Evolutionary conservation across 2,888 invertebrate genomes (phyloP), one percentile per base, ranked within the genome.

Genomic region (Pegoplata infirma): DNA sequence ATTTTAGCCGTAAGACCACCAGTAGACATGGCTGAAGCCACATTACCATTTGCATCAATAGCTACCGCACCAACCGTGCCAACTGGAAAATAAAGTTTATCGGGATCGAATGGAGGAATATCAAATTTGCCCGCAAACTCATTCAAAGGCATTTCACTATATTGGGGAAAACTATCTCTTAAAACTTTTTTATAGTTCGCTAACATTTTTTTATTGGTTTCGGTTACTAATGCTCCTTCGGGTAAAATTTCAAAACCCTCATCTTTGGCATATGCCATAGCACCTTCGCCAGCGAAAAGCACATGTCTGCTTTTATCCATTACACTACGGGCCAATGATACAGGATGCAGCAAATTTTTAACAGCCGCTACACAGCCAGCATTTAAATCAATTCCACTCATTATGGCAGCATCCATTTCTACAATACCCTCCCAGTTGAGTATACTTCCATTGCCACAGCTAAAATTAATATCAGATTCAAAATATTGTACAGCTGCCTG

Each of bases 61-160:
- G 95, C 96, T 1, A 96, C 95, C 3, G 96, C 95, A 1, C 97
- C 97, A 0, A 97, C 96, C 0, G 96, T 97, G 4, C 95, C 95
- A 32, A 94, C 93, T 73, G 93, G 94, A 55, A 91, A 92, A 6
- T 77, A 84, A 10, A 81, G 68, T 46, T 80, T 80, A 19, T 66
- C 58, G 0, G 51, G 40, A n/a, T 14, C 14, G 6, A 21, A 51
- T 49, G 8, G 16, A 1, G n/a, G 40, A 23, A n/a, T 2, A 5
- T 6, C 16, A 12, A 14, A 16, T 10, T 85, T 32, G 12, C 3
- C 10, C 12, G 3, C 1, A 1, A 32, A 32, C 32, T 32, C 32
- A 10, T 10, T 10, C 3, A 32, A 8, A n/a, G n/a, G n/a, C n/a
- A n/a, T n/a, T n/a, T n/a, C n/a, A n/a, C n/a, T n/a, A 21, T 64